Conservation (phyloP, 1,140 invertebrate species). For the Camponotus pennsylvanicus region DNA sequence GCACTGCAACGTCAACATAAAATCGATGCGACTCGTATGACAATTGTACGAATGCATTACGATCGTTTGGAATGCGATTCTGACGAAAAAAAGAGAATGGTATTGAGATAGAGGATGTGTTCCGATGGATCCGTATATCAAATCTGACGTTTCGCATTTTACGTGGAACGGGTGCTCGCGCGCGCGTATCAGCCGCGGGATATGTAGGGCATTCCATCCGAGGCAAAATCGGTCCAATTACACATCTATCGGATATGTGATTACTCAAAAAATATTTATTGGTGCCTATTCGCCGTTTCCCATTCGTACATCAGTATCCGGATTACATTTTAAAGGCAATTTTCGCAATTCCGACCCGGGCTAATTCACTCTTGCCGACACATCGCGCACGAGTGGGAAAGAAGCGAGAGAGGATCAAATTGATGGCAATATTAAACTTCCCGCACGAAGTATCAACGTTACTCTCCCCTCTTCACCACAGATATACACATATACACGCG, state of each 20-base stretch:
- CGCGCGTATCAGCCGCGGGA: slow-evolving; percentile 52
- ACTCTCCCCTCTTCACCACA: background rate
- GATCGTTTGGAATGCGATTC: slow-evolving; percentile 51
- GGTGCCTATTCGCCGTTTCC: slow-evolving; percentile 56
- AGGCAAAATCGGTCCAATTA: slow-evolving; percentile 73
- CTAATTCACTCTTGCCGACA: slow-evolving; percentile 64
- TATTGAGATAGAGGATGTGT: slow-evolving; percentile 56
- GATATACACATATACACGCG: background rate
- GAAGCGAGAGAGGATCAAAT: slow-evolving; percentile 62
- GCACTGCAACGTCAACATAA: slow-evolving; percentile 4
- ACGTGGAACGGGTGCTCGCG: slow-evolving; percentile 56
- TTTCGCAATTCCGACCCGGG: slow-evolving; percentile 37
- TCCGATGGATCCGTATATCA: slow-evolving; percentile 67
- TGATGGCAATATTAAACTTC: slow-evolving; percentile 75
- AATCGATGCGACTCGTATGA: slow-evolving; percentile 48
- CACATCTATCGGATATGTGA: slow-evolving; percentile 71
- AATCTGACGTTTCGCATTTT: slow-evolving; percentile 72
- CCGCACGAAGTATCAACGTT: slow-evolving; percentile 58
- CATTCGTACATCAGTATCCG: slow-evolving; percentile 58
- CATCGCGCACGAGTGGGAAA: slow-evolving; percentile 24
- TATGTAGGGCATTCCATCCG: slow-evolving; percentile 71
- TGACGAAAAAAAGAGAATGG: slow-evolving; percentile 18
- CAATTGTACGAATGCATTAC: slow-evolving; percentile 48
- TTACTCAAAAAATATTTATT: slow-evolving; percentile 73
- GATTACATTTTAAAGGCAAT: slow-evolving; percentile 65